A percentile compares a stretch with the other conserved stretches of the same genome.
phyloP scores from a whole-genome alignment of 2,113 vertebrate species.

The Prionailurus viverrinus region DNA sequence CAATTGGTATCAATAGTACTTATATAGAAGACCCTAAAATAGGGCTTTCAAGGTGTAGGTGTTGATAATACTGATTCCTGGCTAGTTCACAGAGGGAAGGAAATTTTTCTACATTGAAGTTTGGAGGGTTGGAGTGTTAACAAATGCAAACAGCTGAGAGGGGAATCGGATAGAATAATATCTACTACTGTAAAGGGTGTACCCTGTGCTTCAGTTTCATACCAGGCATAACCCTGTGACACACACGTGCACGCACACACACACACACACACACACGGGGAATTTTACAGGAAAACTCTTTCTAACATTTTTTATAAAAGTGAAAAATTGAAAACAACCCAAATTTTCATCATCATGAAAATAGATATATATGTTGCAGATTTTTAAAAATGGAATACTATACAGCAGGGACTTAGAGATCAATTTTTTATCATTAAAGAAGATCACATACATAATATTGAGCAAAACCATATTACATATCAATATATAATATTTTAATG shows the following conservation, averaged over 20 bases:
- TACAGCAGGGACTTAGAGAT: background rate
- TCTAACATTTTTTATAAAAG: background rate
- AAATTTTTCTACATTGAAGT: background rate
- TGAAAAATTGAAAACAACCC: background rate
- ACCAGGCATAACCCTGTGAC: background rate
- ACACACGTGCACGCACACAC: fast-evolving
- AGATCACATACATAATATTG: background rate
- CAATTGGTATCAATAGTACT: background rate
- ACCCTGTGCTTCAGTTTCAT: background rate
- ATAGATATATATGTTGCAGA: background rate
- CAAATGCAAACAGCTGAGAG: background rate
- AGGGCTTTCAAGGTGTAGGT: background rate
- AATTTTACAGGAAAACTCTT: background rate
- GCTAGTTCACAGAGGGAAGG: background rate
- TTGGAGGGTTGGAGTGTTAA: background rate
- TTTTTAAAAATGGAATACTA: background rate
- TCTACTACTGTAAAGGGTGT: background rate
- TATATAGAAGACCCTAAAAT: background rate
- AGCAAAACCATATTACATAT: background rate
- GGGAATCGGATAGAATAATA: background rate
- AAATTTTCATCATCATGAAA: background rate
- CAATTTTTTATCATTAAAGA: background rate
- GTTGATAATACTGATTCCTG: background rate
- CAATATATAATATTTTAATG: background rate
- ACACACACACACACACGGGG: background rate